Evolutionary conservation across 2,888 invertebrate genomes (phyloP), one percentile per base, ranked within the genome.

Genomic region (Hartigia nigra): DNA sequence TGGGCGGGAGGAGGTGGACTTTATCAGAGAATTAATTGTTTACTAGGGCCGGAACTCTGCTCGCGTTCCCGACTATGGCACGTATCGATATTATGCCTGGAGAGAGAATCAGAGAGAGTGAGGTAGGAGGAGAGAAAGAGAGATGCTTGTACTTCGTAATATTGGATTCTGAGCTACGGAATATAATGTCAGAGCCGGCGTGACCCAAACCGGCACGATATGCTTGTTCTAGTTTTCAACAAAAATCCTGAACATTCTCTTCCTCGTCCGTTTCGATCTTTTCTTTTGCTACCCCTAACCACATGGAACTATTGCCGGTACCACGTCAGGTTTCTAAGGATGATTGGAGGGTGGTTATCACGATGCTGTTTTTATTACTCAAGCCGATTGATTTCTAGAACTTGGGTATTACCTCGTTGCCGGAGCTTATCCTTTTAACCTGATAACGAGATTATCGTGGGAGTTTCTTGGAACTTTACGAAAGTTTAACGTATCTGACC

Each of bases 81-180:
- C 55, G 55, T 55, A 55, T 55, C 55, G 55, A 55, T 55, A 55
- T 5, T 55, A 55, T 55, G 55, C 55, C 23, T 55, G 23, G 23
- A 12, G 14, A 9, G 72, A 31, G 31, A 1, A 4, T 1, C 4
- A 12, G 31, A n/a, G n/a, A n/a, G 31, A 11, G 70, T 0, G 23
- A n/a, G 69, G n/a, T n/a, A 69, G 5, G 32, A 14, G 4, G 31
- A 31, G 3, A 31, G 70, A 5, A n/a, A 12, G 14, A 72, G 72
- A 72, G 31, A 32, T 32, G 72, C 55, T 23, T 14, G 55, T 55
- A 55, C 72, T 72, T 72, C 72, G 31, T 72, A 72, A 72, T 72
- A 72, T 72, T 72, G 72, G 72, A 72, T 72, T 72, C 72, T 31
- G 72, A 72, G 12, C 72, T 23, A 32, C 31, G 72, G 72, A 72